Percentiles rank a stretch among this genome's conserved stretches.
Conservation (phyloP, 2,797 vertebrate species). For the Enteromius argenteus region DNA sequence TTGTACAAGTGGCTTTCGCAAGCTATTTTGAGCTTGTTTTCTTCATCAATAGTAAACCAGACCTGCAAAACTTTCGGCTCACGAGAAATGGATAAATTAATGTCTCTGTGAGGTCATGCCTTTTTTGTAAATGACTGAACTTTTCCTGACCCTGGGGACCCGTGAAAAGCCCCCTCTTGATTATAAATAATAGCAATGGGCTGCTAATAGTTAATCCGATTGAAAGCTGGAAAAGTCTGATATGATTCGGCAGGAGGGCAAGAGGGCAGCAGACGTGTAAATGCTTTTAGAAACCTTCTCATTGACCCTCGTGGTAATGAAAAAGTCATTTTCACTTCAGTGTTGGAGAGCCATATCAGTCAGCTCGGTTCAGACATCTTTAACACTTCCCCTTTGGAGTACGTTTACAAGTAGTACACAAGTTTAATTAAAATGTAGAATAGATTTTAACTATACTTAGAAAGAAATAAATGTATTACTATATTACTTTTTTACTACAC, state of each 20-base stretch:
- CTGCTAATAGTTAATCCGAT: slow-evolving; percentile 75
- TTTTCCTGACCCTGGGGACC: slow-evolving; percentile 74
- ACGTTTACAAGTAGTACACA: slow-evolving; percentile 62
- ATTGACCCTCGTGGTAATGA: slow-evolving; percentile 65
- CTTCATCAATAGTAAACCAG: slow-evolving; percentile 37
- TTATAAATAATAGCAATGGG: slow-evolving; percentile 78
- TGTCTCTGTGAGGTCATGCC: slow-evolving; percentile 62
- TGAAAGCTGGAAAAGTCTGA: slow-evolving; percentile 68
- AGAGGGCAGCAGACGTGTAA: slow-evolving; percentile 70
- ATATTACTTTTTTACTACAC: too few species aligned
- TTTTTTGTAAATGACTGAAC: slow-evolving; percentile 72
- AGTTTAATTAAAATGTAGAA: too few species aligned
- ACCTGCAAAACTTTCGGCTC: slow-evolving; percentile 52
- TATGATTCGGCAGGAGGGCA: slow-evolving; percentile 68
- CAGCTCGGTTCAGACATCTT: slow-evolving; percentile 29
- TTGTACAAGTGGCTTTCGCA: slow-evolving; percentile 6
- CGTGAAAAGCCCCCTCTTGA: slow-evolving; percentile 70
- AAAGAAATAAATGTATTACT: too few species aligned
- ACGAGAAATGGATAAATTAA: slow-evolving; percentile 63
- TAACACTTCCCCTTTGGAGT: slow-evolving; percentile 59
- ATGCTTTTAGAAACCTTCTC: slow-evolving; percentile 67
- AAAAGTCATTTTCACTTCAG: slow-evolving; percentile 58
- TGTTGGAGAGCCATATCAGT: slow-evolving; percentile 47
- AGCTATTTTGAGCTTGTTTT: slow-evolving; percentile 35
- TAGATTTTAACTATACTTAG: too few species aligned